A percentile compares a stretch with the other conserved stretches of the same genome.
These are phyloP conservation scores for Cheilosia variabilis DNA, from an alignment of 2,888 invertebrate species.

Conservation along the genomic window DNA sequence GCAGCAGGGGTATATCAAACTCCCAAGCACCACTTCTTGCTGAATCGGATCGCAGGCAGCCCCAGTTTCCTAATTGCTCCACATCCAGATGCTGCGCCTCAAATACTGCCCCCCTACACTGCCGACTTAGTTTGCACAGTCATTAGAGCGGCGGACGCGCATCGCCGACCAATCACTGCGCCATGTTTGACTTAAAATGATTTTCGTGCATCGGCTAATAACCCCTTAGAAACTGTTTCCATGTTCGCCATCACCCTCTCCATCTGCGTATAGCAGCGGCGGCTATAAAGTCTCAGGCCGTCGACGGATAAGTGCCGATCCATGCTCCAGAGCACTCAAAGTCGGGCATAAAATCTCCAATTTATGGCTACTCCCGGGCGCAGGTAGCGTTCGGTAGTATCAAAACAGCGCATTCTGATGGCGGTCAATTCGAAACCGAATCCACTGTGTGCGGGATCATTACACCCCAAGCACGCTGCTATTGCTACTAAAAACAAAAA, in stretches of 20 bases:
- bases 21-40: too few relatives aligned
- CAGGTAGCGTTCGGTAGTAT: constrained; percentile 31
- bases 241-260: constrained; percentile 40
- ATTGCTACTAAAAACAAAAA: constrained; percentile 21
- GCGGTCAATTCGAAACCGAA: constrained; percentile 13
- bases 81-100: too few relatives aligned
- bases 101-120: too few relatives aligned
- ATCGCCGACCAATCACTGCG: neutral
- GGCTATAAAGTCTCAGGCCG: constrained; percentile 35
- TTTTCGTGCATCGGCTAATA: constrained; percentile 62
- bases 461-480: constrained; percentile 31
- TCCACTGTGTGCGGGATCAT: constrained; percentile 8
- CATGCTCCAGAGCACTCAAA: constrained; percentile 68
- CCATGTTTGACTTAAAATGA: constrained; percentile 60
- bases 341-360: constrained; percentile 50
- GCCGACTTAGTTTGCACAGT: neutral
- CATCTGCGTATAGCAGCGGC: constrained; percentile 1
- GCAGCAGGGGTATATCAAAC: too few relatives aligned
- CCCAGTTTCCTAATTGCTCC: too few relatives aligned
- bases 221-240: constrained; percentile 61
- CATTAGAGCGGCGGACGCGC: neutral
- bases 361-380: constrained; percentile 37
- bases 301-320: constrained; percentile 61
- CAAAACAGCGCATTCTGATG: neutral
- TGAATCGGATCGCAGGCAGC: too few relatives aligned